Evolutionary conservation across 2,888 invertebrate genomes (phyloP).

Genomic region (Xylophagus ater): DNA sequence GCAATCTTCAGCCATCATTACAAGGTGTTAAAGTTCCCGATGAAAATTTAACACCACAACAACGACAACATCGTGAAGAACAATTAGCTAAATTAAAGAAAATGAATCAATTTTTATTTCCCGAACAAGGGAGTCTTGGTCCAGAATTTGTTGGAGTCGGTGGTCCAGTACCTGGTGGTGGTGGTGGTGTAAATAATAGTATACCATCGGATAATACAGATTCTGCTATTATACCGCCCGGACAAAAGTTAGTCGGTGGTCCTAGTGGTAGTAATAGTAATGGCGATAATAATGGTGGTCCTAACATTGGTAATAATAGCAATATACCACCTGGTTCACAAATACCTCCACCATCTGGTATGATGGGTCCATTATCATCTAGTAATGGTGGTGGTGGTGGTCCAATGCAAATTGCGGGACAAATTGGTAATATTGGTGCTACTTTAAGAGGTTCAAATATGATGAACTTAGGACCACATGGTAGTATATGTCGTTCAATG

Average conservation of each 20-base stretch:
- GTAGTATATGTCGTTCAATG: constrained; percentile 32
- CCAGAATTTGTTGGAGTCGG: constrained; percentile 18
- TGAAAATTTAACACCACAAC: constrained; percentile 92
- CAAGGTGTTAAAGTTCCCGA: constrained; percentile 84
- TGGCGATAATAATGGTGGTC: no score
- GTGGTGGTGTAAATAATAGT: constrained; percentile 7
- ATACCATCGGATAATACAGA: background rate
- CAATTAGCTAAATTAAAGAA: constrained; percentile 79
- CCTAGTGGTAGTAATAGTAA: no score
- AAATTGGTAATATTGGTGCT: constrained; percentile 11
- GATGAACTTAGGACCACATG: constrained; percentile 38
- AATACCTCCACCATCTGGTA: constrained; percentile 7
- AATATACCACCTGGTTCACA: no score
- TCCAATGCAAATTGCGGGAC: constrained; percentile 38
- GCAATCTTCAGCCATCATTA: constrained; percentile 47
- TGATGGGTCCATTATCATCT: constrained; percentile 7
- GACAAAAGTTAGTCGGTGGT: no score
- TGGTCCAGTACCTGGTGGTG: constrained; percentile 13
- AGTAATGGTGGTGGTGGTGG: constrained; percentile 20
- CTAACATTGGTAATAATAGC: no score
- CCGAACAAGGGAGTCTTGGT: constrained; percentile 48
- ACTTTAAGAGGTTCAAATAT: constrained; percentile 24
- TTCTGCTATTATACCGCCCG: background rate
- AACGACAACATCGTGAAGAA: constrained; percentile 86
- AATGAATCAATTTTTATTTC: constrained; percentile 87